Evolutionary conservation across 2,888 invertebrate genomes (phyloP).

Genomic region (Andrena hattorfiana): DNA sequence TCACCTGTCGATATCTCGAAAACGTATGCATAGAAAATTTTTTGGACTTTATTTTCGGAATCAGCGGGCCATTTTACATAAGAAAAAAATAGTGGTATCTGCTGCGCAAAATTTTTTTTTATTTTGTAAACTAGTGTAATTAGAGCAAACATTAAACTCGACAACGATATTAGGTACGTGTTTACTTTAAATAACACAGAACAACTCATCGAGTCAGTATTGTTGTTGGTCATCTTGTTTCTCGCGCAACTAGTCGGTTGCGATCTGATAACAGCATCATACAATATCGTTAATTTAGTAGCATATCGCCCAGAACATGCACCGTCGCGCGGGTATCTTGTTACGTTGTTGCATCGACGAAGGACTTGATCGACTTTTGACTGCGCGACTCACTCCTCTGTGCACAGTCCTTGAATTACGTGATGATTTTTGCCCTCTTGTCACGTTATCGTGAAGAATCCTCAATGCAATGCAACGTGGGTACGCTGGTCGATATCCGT

Average conservation of each 20-base stretch:
- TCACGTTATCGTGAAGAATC: neutral
- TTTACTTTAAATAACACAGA: neutral
- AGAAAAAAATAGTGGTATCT: no score
- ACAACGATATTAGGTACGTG: neutral
- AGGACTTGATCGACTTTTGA: slow-evolving; percentile 33
- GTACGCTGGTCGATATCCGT: neutral
- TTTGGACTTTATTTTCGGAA: no score
- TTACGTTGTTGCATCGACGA: no score
- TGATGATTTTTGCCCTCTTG: neutral
- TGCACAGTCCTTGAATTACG: slow-evolving; percentile 8
- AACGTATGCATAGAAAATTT: no score
- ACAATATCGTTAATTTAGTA: slow-evolving; percentile 30
- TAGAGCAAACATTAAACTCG: neutral
- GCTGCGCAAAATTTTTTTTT: no score
- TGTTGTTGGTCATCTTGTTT: neutral
- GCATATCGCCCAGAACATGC: neutral
- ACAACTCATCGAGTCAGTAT: neutral
- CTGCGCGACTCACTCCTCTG: neutral
- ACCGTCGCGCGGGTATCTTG: no score
- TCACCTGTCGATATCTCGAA: no score
- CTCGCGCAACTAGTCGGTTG: neutral
- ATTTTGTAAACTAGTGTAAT: no score
- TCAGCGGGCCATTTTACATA: no score
- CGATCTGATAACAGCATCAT: neutral
- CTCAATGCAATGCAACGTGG: neutral